Conservation (phyloP, 2,797 vertebrate genomes). For the Menidia menidia region DNA sequence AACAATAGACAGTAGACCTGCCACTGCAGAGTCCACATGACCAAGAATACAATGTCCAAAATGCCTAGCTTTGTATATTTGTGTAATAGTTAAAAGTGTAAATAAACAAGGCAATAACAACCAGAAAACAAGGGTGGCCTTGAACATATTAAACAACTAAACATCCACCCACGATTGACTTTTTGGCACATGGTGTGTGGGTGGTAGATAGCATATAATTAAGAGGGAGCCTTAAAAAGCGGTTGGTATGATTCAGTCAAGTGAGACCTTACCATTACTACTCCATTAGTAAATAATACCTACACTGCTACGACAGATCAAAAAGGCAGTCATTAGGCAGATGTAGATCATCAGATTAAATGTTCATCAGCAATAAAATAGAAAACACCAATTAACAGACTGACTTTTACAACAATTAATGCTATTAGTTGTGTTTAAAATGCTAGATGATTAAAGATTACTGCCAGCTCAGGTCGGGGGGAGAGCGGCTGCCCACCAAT, state of each 20-base stretch:
- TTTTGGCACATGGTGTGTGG: conserved; percentile 73
- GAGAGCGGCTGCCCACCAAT: neutral
- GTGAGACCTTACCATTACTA: conserved; percentile 9
- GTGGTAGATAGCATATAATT: conserved; percentile 72
- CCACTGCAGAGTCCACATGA: neutral
- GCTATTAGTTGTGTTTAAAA: conserved; percentile 20
- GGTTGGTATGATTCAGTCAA: conserved; percentile 45
- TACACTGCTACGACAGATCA: neutral
- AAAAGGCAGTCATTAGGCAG: neutral
- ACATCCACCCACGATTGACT: conserved; percentile 63
- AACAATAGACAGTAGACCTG: too few relatives aligned
- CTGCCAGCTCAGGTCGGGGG: conserved; percentile 6
- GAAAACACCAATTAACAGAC: conserved; percentile 1
- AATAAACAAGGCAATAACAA: conserved; percentile 24
- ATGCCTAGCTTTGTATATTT: conserved; percentile 7
- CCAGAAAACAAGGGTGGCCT: conserved; percentile 22
- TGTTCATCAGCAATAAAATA: neutral
- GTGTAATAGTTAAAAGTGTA: conserved; percentile 9
- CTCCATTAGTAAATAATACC: conserved; percentile 26
- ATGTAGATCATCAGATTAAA: neutral
- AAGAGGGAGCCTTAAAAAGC: conserved; percentile 56
- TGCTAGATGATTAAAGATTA: conserved; percentile 27
- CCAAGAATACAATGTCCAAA: conserved; percentile 11
- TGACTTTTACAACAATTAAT: conserved; percentile 13
- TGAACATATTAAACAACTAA: conserved; percentile 55